These are phyloP conservation scores for Pegoplata infirma DNA, from an alignment of 2,888 invertebrate genomes.

Conservation along the genomic window DNA sequence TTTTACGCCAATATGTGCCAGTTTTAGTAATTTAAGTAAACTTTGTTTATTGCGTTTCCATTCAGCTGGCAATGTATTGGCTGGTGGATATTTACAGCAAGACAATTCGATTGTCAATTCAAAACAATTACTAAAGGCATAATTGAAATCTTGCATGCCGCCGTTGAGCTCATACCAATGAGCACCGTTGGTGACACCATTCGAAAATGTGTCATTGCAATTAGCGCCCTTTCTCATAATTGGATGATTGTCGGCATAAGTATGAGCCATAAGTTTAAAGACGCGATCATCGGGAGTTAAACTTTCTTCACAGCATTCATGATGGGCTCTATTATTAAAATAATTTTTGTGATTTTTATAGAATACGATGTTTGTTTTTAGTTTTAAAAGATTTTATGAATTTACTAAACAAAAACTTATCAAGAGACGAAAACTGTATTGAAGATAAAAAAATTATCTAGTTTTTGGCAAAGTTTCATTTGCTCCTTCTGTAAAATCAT, in stretches of 20 bases:
- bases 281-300: conserved; percentile 89
- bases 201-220: conserved; percentile 86
- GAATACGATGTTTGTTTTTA: too few relatives aligned
- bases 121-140: conserved; percentile 95
- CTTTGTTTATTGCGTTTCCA: conserved; percentile 94
- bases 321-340: conserved; percentile 77
- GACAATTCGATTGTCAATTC: conserved; percentile 98
- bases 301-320: conserved; percentile 86
- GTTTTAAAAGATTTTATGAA: background rate
- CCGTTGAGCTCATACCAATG: conserved; percentile 93
- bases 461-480: too few relatives aligned
- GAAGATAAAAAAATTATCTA: too few relatives aligned
- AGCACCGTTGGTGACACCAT: conserved; percentile 95
- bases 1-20: conserved; percentile 86
- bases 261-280: conserved; percentile 87
- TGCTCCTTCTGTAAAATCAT: too few relatives aligned
- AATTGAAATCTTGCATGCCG: conserved; percentile 99
- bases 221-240: conserved; percentile 87
- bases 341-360: conserved; percentile 19
- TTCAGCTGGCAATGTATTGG: conserved; percentile 84
- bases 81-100: conserved; percentile 94
- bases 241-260: conserved; percentile 86
- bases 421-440: background rate
- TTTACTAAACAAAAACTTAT: conserved; percentile 4
- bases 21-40: conserved; percentile 90